Conservation (phyloP, 2,888 invertebrate genomes). For the Sinotaia quadrata region DNA sequence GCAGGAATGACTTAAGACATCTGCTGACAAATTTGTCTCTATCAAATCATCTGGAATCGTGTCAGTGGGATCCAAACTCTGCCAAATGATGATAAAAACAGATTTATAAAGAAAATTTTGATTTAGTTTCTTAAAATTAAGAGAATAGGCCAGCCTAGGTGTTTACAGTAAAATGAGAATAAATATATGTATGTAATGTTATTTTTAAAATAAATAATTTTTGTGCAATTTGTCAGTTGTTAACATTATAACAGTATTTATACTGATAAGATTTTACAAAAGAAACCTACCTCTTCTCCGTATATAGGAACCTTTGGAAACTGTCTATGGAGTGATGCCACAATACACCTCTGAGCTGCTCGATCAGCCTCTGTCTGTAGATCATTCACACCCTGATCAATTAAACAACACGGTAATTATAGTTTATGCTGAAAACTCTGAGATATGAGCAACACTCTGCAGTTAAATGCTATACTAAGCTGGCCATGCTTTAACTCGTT, state of each 20-base stretch:
- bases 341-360: constrained; percentile 93
- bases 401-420: constrained; percentile 22
- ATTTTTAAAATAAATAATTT: not conserved
- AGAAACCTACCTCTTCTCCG: constrained; percentile 83
- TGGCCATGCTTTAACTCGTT: too few species aligned
- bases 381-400: constrained; percentile 86
- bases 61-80: constrained; percentile 70
- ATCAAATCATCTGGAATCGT: constrained; percentile 83
- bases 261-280: not conserved
- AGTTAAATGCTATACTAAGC: too few species aligned
- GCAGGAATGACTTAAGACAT: constrained; percentile 79
- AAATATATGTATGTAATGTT: not conserved
- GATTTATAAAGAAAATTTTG: not conserved
- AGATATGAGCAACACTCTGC: too few species aligned
- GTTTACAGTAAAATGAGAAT: not conserved
- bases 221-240: too few species aligned
- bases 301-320: constrained; percentile 79
- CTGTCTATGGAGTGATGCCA: constrained; percentile 86
- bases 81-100: not conserved
- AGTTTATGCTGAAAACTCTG: too few species aligned
- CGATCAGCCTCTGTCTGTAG: constrained; percentile 98
- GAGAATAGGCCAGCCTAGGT: too few species aligned
- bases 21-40: constrained; percentile 81
- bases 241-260: too few species aligned
- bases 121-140: too few species aligned